Percentiles rank a stretch among this genome's conserved stretches.
Conservation (phyloP, 2,888 invertebrate species). For the Flabesymbios commensalis region DNA sequence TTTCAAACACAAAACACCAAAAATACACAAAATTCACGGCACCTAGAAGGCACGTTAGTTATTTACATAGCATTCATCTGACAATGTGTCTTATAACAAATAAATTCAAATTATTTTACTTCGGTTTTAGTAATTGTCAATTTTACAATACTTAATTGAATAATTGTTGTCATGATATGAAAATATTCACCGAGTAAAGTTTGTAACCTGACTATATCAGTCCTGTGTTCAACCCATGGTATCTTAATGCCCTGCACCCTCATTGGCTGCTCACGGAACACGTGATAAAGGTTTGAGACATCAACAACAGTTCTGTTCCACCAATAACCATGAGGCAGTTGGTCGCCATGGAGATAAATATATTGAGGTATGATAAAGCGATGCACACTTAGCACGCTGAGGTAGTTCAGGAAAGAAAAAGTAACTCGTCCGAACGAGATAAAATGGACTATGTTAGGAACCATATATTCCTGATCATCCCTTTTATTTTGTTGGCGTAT, state of each 20-base stretch:
- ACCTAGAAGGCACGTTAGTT: too few species aligned
- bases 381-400: neutral
- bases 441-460: neutral
- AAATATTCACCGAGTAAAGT: neutral
- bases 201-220: neutral
- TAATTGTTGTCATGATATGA: too few species aligned
- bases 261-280: neutral
- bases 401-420: conserved; percentile 1
- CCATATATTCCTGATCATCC: neutral
- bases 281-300: neutral
- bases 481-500: neutral
- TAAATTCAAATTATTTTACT: too few species aligned
- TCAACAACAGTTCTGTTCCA: neutral
- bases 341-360: neutral
- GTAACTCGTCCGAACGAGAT: neutral
- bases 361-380: neutral
- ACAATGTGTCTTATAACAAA: too few species aligned
- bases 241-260: neutral
- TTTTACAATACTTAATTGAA: too few species aligned
- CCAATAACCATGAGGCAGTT: neutral
- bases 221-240: neutral
- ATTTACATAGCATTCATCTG: too few species aligned
- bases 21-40: neutral
- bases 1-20: too few species aligned
- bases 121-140: too few species aligned